Base-by-base conservation (phyloP, 2,888 invertebrate species). In the Morpho deidamia region DNA sequence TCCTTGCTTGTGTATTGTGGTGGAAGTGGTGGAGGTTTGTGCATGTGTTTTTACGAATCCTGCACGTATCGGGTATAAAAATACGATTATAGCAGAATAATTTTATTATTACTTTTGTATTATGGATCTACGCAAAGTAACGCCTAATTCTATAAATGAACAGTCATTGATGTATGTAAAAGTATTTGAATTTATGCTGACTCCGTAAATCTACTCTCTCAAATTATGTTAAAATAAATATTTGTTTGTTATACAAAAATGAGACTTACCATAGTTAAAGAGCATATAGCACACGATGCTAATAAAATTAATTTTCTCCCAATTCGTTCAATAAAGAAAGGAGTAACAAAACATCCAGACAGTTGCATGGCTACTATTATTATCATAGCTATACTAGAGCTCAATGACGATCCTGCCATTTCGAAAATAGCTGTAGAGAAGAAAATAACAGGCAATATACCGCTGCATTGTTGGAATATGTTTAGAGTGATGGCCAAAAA, bases 401-500 rank as follows among this genome's bases (percentile, higher is more conserved):
- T 51, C 8, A 63, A 39, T 5, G 59, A 52, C 0, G 61, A 63
- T 5, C 56, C 55, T 12, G 56, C 59, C 41, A 51, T 46, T 49
- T 59, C 40, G 35, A 63, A 63, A 39, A 62, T 61, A 10, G 56
- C 47, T 0, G 57, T 52, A 10, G 56, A 52, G 44, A 61, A 63
- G 37, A 61, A 61, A 1, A 44, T 14, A 9, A 63, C 37, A 23
- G 54, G 50, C 39, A 53, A 41, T 9, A 59, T 38, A 1, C 62
- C 62, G 40, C 61, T 59, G 2, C 23, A 8, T 7, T 54, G 45
- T 9, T 59, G 58, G 0, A 80, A 49, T 2, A 73, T 66, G 5
- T 67, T 63, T 23, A 80, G 58, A 2, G 60, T 56, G 0, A 71
- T 10, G 0, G 73, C 69, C 14, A 80, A 74, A 1, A 72, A 61